A percentile compares a stretch with the other conserved stretches of the same genome.
These are phyloP conservation scores for Andrena dorsata DNA, from an alignment of 2,888 invertebrate species.

Conservation along the genomic window DNA sequence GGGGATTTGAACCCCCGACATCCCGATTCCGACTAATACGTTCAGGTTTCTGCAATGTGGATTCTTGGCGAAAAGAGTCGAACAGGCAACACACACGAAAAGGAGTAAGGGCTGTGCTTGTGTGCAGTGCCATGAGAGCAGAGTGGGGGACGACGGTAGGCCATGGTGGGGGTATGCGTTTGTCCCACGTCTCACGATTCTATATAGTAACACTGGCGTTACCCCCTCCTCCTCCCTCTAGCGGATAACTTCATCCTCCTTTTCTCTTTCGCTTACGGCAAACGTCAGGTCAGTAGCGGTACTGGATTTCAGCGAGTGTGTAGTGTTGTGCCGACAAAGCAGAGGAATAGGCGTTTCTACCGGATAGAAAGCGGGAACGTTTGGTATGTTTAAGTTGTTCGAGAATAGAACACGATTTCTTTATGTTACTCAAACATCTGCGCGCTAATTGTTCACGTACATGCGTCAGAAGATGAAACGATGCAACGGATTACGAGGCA, in stretches of 20 bases:
- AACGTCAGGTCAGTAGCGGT: conserved; percentile 50
- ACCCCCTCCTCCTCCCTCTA: conserved; percentile 8
- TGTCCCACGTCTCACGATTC: too few species aligned
- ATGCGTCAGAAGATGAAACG: background rate
- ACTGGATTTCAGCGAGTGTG: conserved; percentile 48
- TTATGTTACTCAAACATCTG: background rate
- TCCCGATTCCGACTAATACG: too few species aligned
- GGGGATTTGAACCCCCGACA: too few species aligned
- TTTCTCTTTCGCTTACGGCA: conserved; percentile 19
- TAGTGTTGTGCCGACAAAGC: conserved; percentile 76
- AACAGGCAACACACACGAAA: too few species aligned
- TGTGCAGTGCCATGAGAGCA: too few species aligned
- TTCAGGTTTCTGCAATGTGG: too few species aligned
- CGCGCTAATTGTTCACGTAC: background rate
- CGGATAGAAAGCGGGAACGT: background rate
- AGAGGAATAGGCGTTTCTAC: conserved; percentile 51
- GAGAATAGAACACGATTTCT: background rate
- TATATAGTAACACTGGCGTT: too few species aligned
- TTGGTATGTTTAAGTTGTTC: conserved; percentile 40
- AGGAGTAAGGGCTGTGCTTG: too few species aligned
- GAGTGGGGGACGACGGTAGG: too few species aligned
- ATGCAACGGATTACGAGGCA: background rate
- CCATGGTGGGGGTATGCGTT: too few species aligned
- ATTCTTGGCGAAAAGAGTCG: too few species aligned
- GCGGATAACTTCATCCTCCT: background rate